These are phyloP conservation scores for Centropristis striata DNA, from an alignment of 2,113 vertebrate genomes.

Conservation along the genomic window DNA sequence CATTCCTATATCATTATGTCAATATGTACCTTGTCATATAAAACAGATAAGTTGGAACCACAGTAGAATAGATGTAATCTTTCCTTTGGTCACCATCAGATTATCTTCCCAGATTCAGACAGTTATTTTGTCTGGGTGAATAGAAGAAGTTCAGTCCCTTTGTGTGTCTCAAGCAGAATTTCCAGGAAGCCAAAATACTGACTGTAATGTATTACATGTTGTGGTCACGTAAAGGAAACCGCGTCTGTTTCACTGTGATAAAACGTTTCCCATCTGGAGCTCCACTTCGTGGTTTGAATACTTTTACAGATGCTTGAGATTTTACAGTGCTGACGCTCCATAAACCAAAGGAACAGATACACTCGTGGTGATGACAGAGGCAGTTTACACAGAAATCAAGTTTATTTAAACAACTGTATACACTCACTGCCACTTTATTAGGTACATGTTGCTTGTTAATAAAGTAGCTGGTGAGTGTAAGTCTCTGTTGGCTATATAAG, in stretches of 20 bases:
- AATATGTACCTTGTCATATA: too few relatives aligned
- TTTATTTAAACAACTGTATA: slow-evolving; percentile 4
- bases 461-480: too few relatives aligned
- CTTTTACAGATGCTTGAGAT: not conserved
- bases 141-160: not conserved
- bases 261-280: slow-evolving; percentile 17
- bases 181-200: slow-evolving; percentile 5
- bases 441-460: too few relatives aligned
- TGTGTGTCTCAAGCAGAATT: not conserved
- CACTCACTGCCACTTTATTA: not conserved
- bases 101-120: too few relatives aligned
- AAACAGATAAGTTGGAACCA: too few relatives aligned
- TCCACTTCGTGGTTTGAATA: not conserved
- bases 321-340: not conserved
- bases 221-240: slow-evolving; percentile 3
- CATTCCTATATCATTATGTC: too few relatives aligned
- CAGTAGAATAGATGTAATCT: too few relatives aligned
- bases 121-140: not conserved
- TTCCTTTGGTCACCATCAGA: too few relatives aligned
- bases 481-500: too few relatives aligned
- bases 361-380: not conserved
- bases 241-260: not conserved
- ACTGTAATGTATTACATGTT: slow-evolving; percentile 7
- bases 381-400: not conserved
- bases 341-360: not conserved